Evolutionary conservation across 2,797 vertebrate genomes (phyloP), one percentile per base, ranked within the genome.

Genomic region (Pogonophryne albipinna): DNA sequence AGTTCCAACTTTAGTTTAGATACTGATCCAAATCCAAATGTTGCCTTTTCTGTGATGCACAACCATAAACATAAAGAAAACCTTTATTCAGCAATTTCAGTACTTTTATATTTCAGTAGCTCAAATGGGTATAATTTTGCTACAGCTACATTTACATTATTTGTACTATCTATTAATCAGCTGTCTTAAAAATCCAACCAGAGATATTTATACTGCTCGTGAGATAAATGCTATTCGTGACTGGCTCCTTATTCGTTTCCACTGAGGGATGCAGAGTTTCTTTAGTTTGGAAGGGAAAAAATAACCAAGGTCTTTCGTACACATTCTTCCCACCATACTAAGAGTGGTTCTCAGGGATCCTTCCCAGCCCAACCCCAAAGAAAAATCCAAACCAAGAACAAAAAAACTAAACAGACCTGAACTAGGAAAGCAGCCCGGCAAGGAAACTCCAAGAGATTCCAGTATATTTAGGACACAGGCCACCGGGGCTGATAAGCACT

Each of bases 371-470:
- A 65, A 78, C 85, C 83, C 83, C 82, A 89, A 91, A 93, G 91
- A 89, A 89, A 89, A 91, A 74, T 53, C 58, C 12, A 70, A 87
- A 90, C 86, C 82, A 49, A 90, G 73, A 85, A 92, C 90, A 92
- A 91, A 84, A 93, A 87, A 89, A 91, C 84, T 92, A 87, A 89
- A 82, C 83, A 85, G 79, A 90, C 81, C 80, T 90, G 85, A 85
- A 74, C 44, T 20, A 49, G 38, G 71, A 68, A 57, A 73, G 63
- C 27, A 60, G 74, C 61, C 71, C 42, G 14, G 67, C 9, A 11
- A 64, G 76, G 75, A 69, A 80, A 89, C 69, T 90, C 77, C 82
- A 85, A 81, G 15, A 60, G 70, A 81, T 66, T 57, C 42, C 55
- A 58, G 71, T 71, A 78, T 76, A 81, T 79, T 89, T 82, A 83